These are phyloP conservation scores for Pandemis corylana DNA, from an alignment of 2,888 invertebrate species.

Conservation along the genomic window DNA sequence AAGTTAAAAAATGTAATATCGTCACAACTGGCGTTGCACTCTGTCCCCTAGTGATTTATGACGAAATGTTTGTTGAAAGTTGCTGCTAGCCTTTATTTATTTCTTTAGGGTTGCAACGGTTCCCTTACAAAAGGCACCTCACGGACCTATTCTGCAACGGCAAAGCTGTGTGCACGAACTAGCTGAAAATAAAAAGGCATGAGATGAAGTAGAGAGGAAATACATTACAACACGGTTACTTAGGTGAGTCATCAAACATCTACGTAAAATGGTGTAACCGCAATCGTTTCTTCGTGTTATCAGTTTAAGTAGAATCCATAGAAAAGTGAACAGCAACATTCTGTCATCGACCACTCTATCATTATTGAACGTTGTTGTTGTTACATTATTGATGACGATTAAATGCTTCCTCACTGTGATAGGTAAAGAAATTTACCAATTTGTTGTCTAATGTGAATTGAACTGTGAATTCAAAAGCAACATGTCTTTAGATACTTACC, in stretches of 20 bases:
- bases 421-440: neutral
- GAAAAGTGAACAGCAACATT: neutral
- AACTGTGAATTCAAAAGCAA: neutral
- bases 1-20: constrained; percentile 71
- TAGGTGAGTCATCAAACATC: too few relatives aligned
- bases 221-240: too few relatives aligned
- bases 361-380: neutral
- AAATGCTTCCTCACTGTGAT: neutral
- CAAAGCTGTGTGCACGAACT: too few relatives aligned
- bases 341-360: too few relatives aligned
- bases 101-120: neutral
- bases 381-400: neutral
- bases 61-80: constrained; percentile 34
- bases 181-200: too few relatives aligned
- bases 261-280: neutral
- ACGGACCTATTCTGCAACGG: too few relatives aligned
- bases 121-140: neutral
- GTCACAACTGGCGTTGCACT: constrained; percentile 58
- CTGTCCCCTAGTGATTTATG: constrained; percentile 52
- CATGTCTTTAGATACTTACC: neutral
- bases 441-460: neutral
- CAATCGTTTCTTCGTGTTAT: neutral
- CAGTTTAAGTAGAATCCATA: neutral
- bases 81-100: neutral
- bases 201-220: too few relatives aligned